Conservation (phyloP, 1,140 invertebrate species). For the Globodera rostochiensis region DNA sequence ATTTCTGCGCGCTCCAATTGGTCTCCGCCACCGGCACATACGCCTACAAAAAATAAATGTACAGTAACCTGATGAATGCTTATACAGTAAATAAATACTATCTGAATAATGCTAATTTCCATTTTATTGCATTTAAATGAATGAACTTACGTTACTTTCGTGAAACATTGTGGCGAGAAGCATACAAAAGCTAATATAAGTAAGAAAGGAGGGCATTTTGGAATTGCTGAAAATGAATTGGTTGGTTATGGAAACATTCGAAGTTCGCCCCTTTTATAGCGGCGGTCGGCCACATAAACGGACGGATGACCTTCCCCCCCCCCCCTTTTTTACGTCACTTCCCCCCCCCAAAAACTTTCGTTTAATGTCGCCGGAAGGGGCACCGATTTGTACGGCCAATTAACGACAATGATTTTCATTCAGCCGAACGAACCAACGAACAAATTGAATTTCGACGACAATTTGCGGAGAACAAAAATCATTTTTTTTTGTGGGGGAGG, state of each 20-base stretch:
- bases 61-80: background rate
- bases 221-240: no score
- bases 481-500: background rate
- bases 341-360: background rate
- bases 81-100: no score
- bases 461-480: background rate
- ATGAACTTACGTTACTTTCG: background rate
- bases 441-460: background rate
- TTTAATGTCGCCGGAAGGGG: background rate
- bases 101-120: no score
- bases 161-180: background rate
- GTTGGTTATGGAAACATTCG: no score
- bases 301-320: no score
- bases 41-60: conserved; percentile 1
- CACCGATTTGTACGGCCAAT: background rate
- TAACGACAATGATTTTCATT: no score
- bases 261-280: no score
- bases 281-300: no score
- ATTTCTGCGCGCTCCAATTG: background rate
- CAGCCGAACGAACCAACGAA: background rate
- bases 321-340: no score
- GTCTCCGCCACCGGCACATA: background rate
- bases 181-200: background rate
- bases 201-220: no score
- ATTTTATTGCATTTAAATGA: background rate